Percentiles rank a stretch among this genome's conserved stretches.
phyloP scores from a whole-genome alignment of 2,888 invertebrate genomes.

The Euproctis similis region DNA sequence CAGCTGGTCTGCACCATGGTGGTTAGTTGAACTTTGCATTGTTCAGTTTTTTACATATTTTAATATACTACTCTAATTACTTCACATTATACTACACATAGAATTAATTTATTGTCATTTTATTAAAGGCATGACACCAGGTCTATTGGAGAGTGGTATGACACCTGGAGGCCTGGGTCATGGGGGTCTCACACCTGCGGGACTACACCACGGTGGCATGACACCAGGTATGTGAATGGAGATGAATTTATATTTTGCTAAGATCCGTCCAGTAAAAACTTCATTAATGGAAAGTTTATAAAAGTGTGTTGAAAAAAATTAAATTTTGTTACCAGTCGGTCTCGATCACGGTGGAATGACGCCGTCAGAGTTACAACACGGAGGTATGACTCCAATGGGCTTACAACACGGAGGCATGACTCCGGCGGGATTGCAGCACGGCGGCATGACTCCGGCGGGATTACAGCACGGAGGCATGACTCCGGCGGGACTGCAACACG shows the following conservation, averaged over 20 bases:
- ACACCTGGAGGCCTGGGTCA: conserved; percentile 50
- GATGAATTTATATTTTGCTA: conserved; percentile 8
- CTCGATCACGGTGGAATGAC: conserved; percentile 53
- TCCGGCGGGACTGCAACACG: conserved; percentile 32
- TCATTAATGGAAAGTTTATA: no score
- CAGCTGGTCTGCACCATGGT: conserved; percentile 33
- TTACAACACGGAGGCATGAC: conserved; percentile 53
- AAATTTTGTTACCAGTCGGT: no score
- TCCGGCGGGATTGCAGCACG: conserved; percentile 41
- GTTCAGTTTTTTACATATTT: no score
- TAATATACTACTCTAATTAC: no score
- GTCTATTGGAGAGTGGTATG: conserved; percentile 44
- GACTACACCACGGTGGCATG: conserved; percentile 64
- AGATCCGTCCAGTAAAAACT: no score
- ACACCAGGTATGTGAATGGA: conserved; percentile 37
- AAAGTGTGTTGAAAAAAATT: no score
- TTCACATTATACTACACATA: no score
- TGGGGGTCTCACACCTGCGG: conserved; percentile 61
- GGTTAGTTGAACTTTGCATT: conserved; percentile 9
- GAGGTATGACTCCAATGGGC: conserved; percentile 28
- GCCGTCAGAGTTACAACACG: conserved; percentile 42
- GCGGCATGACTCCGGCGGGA: conserved; percentile 27
- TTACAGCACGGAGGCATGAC: conserved; percentile 57
- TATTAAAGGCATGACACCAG: conserved; percentile 55
- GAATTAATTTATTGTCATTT: no score